A percentile compares a stretch with the other conserved stretches of the same genome.
These are phyloP conservation scores for Heliothis virescens DNA, from an alignment of 1,140 invertebrate genomes.

Conservation along the genomic window DNA sequence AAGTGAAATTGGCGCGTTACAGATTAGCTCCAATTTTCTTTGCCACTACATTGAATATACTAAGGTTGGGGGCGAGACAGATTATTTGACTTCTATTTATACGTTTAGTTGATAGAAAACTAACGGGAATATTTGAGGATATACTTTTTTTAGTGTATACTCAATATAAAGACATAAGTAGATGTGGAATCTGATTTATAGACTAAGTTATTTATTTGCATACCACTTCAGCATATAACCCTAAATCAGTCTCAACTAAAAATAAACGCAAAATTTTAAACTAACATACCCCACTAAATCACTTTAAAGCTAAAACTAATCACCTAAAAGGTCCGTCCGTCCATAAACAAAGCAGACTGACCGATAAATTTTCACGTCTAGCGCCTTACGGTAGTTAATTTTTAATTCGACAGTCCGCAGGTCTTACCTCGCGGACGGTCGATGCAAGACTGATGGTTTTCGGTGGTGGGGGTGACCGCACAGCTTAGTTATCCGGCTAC, in stretches of 20 bases:
- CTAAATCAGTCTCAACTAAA: background rate
- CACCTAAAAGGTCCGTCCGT: slow-evolving; percentile 66
- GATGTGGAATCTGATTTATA: no score
- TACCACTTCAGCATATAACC: background rate
- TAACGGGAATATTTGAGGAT: no score
- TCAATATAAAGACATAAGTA: no score
- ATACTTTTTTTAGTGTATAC: no score
- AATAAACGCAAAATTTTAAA: slow-evolving; percentile 42
- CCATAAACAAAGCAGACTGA: slow-evolving; percentile 68
- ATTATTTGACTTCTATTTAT: background rate
- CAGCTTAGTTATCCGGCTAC: slow-evolving; percentile 78
- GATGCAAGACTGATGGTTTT: slow-evolving; percentile 64
- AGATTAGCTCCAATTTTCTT: slow-evolving; percentile 79
- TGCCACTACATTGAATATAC: slow-evolving; percentile 64
- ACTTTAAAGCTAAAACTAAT: slow-evolving; percentile 64
- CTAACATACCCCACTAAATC: slow-evolving; percentile 50
- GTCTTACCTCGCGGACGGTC: slow-evolving; percentile 56
- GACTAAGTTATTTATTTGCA: no score
- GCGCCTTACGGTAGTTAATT: slow-evolving; percentile 58
- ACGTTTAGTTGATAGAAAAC: no score
- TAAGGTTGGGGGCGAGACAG: slow-evolving; percentile 41
- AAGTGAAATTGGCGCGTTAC: slow-evolving; percentile 69
- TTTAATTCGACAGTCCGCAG: slow-evolving; percentile 62
- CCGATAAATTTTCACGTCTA: slow-evolving; percentile 68
- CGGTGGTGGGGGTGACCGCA: slow-evolving; percentile 64